Evolutionary conservation across 23 tunicate species (phyloP), one percentile per base, ranked within the genome.

Genomic region (Phallusia fumigata): DNA sequence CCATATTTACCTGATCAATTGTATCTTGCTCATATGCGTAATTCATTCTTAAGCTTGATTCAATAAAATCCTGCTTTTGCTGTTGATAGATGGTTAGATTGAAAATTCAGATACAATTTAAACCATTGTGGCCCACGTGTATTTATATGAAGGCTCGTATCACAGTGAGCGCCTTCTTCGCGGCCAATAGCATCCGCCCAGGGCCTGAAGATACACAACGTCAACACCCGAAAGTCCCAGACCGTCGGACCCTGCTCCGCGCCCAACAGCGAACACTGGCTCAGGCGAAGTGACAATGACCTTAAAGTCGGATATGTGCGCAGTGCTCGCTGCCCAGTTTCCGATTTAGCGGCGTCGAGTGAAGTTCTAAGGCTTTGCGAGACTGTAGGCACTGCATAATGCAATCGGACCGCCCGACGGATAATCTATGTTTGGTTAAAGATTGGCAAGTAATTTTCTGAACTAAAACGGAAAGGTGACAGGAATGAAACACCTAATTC

Each of bases 221-320:
- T 58, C 69, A 58, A 58, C 69, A 58, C 69, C 69, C 28, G 26
- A 40, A 58, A 58, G 69, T 13, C 69, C 69, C 69, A 58, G 69
- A 58, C 69, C 69, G 26, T 58, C 28, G 69, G 69, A 1, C 28
- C 69, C 69, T 58, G 69, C 69, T 58, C 69, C 13, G 69, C 28
- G 69, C 28, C 69, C 26, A 58, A 22, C 69, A 24, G 69, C 28
- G 69, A 58, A 6, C 69, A 24, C 69, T 24, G 69, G 28, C 69
- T 58, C 28, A 58, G 28, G 69, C 69, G 16, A 13, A 58, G 69
- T 58, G 69, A 58, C 69, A 58, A 58, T 58, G 69, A 58, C 8
- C 69, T 22, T 24, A 1, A 58, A 58, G 69, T 58, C 69, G 69
- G 69, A 58, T 58, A 58, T 58, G 69, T 58, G 69, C 69, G 26